Conservation (phyloP, 2,113 vertebrate species). For the Spea bombifrons region DNA sequence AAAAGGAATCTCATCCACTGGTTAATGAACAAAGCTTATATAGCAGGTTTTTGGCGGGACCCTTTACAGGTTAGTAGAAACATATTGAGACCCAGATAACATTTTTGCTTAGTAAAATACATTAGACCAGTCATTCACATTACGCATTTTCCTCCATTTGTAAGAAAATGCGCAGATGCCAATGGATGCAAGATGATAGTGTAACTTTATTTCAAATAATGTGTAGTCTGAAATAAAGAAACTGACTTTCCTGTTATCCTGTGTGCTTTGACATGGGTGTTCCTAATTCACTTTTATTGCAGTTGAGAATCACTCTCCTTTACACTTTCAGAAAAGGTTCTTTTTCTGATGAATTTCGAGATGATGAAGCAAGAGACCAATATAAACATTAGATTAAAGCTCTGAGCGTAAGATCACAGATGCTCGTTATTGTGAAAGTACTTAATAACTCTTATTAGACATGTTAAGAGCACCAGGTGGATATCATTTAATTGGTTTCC, state of each 20-base stretch:
- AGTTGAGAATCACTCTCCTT: no score
- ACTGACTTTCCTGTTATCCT: no score
- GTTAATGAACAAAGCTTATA: neutral
- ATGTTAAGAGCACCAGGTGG: conserved; percentile 35
- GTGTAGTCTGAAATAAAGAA: neutral
- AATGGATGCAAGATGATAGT: no score
- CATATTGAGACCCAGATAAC: neutral
- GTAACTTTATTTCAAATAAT: no score
- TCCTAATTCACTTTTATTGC: neutral
- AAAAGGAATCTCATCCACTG: neutral
- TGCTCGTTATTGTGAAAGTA: conserved; percentile 33
- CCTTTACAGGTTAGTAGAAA: neutral
- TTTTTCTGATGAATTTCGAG: conserved; percentile 5
- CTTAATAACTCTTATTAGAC: conserved; percentile 39
- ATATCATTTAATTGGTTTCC: conserved; percentile 32
- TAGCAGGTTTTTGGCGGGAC: neutral
- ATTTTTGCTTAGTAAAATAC: neutral
- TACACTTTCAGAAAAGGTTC: neutral
- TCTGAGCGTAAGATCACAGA: conserved; percentile 28
- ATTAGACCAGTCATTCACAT: neutral
- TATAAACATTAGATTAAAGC: conserved; percentile 41
- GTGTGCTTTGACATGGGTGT: neutral
- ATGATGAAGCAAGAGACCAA: conserved; percentile 42
- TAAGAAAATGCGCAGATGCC: neutral
- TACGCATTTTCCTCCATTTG: neutral